Conservation (phyloP, 92 coral and sea anemone species). For the Porites divaricata region DNA sequence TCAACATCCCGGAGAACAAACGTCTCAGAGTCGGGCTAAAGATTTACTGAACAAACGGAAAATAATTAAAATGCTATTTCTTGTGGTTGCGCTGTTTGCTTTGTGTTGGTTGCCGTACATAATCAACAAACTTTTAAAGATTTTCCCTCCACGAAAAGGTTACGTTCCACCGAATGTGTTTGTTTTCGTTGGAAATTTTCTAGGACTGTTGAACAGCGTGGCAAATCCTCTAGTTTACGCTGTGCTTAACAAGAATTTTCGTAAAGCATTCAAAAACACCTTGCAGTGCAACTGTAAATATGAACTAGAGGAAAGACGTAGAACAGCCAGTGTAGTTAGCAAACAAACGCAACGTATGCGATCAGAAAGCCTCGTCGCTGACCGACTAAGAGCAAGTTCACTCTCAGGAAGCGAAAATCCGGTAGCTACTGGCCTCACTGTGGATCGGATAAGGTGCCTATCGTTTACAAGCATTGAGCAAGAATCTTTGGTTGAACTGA, state of each 20-base stretch:
- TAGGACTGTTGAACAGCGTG: slow-evolving; percentile 80
- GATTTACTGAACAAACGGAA: slow-evolving; percentile 67
- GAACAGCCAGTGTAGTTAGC: slow-evolving; percentile 39
- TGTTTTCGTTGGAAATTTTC: slow-evolving; percentile 81
- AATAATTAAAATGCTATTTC: slow-evolving; percentile 79
- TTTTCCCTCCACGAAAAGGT: slow-evolving; percentile 65
- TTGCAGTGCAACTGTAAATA: slow-evolving; percentile 81
- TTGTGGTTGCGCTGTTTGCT: slow-evolving; percentile 75
- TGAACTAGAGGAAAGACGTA: slow-evolving; percentile 74
- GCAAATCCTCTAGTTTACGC: slow-evolving; percentile 84
- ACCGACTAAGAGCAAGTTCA: slow-evolving; percentile 33
- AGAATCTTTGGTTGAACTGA: slow-evolving; percentile 7
- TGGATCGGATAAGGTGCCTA: slow-evolving; percentile 21
- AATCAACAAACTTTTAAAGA: slow-evolving; percentile 75
- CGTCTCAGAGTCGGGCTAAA: slow-evolving; percentile 63
- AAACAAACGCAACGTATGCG: slow-evolving; percentile 30
- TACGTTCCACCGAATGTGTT: slow-evolving; percentile 71
- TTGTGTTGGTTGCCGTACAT: slow-evolving; percentile 85
- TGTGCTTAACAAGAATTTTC: slow-evolving; percentile 77
- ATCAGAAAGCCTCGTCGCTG: slow-evolving; percentile 31
- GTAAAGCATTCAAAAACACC: slow-evolving; percentile 81
- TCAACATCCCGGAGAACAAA: slow-evolving; percentile 77
- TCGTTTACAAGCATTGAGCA: slow-evolving; percentile 38
- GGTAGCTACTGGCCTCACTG: background rate
- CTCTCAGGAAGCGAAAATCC: slow-evolving; percentile 7